These are phyloP conservation scores for Ochropleura leucogaster DNA, from an alignment of 2,888 invertebrate species.

Conservation along the genomic window DNA sequence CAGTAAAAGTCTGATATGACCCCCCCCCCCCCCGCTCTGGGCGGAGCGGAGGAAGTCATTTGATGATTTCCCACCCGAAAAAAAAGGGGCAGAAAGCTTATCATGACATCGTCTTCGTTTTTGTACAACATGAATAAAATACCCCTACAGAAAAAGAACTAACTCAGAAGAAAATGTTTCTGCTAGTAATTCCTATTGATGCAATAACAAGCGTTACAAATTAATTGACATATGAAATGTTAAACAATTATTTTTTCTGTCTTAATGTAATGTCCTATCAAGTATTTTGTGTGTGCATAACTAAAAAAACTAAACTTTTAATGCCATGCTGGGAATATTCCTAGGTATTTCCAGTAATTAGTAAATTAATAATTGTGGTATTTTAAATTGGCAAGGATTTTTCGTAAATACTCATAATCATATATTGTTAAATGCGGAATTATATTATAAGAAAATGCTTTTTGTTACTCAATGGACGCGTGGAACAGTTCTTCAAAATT, in stretches of 20 bases:
- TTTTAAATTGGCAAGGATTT: constrained; percentile 11
- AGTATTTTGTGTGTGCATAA: too few species aligned
- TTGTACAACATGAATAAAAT: background rate
- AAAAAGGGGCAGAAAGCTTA: too few species aligned
- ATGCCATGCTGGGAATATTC: constrained; percentile 4
- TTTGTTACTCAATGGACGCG: background rate
- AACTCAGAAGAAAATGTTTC: background rate
- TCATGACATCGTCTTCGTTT: background rate
- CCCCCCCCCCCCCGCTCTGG: too few species aligned
- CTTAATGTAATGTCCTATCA: too few species aligned
- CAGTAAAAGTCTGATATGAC: too few species aligned
- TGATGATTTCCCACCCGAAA: too few species aligned
- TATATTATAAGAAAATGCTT: too few species aligned
- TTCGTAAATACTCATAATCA: constrained; percentile 1
- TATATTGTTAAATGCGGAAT: background rate
- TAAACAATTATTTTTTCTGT: too few species aligned
- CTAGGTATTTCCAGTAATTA: background rate
- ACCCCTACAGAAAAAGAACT: background rate
- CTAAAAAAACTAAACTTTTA: too few species aligned
- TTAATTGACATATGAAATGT: too few species aligned
- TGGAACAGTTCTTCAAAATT: background rate
- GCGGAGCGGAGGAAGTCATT: too few species aligned
- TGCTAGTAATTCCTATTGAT: background rate
- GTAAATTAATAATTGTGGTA: constrained; percentile 14
- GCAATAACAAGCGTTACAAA: too few species aligned